A percentile compares a stretch with the other conserved stretches of the same genome.
These are phyloP conservation scores for Apantesis nais DNA, from an alignment of 2,888 invertebrate species.

Conservation along the genomic window DNA sequence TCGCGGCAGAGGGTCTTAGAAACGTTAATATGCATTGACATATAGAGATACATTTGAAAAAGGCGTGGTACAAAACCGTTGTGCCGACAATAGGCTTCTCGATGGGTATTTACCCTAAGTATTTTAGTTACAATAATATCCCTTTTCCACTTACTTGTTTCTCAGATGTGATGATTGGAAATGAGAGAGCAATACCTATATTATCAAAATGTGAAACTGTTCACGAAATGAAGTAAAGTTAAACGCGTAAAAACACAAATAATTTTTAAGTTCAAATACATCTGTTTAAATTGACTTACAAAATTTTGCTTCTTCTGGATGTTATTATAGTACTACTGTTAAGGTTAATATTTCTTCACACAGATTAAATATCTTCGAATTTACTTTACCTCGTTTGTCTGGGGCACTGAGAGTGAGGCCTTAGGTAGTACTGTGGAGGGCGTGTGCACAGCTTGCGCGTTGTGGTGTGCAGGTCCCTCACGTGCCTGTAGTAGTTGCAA, in stretches of 20 bases:
- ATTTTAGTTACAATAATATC: not conserved
- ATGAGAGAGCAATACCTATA: not conserved
- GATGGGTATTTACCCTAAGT: not conserved
- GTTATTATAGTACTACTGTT: not conserved
- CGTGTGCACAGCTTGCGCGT: conserved; percentile 66
- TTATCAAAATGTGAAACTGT: not conserved
- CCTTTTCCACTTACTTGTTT: not conserved
- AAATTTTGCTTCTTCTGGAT: not conserved
- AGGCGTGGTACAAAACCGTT: too few relatives aligned
- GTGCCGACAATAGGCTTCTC: not conserved
- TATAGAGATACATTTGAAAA: not conserved
- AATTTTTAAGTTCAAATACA: not conserved
- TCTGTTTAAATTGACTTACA: not conserved
- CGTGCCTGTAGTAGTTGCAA: conserved; percentile 87
- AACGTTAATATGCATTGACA: too few relatives aligned
- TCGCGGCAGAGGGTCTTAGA: too few relatives aligned
- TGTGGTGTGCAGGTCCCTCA: conserved; percentile 59
- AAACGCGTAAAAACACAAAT: not conserved
- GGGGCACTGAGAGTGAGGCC: conserved; percentile 77
- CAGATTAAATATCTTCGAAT: not conserved
- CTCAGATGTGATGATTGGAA: not conserved
- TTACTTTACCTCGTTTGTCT: conserved; percentile 66
- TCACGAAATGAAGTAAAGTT: not conserved
- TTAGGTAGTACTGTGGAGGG: conserved; percentile 75
- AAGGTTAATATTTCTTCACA: not conserved